A percentile compares a stretch with the other conserved stretches of the same genome.
phyloP scores from a whole-genome alignment of 2,888 invertebrate genomes.

The Chloroclysta siterata region DNA sequence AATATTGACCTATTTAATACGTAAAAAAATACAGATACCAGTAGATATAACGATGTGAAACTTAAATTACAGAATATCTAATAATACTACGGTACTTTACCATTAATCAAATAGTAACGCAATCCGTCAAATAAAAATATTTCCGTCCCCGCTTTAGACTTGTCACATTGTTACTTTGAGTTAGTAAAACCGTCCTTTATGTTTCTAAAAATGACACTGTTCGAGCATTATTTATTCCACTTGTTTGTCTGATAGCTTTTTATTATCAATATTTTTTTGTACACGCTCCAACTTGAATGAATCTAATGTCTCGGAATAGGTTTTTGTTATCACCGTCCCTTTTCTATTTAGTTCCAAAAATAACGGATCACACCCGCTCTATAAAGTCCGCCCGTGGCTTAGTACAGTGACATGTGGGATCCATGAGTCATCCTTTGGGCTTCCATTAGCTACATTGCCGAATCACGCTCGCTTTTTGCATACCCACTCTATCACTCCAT shows the following conservation, averaged over 20 bases:
- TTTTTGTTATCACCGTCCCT: conserved; percentile 38
- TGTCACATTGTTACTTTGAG: too few relatives aligned
- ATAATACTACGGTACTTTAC: too few relatives aligned
- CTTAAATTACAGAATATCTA: background rate
- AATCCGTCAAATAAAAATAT: too few relatives aligned
- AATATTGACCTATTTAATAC: conserved; percentile 25
- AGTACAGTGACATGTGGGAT: conserved; percentile 69
- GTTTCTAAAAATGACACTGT: background rate
- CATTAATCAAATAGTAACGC: too few relatives aligned
- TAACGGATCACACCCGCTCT: conserved; percentile 57
- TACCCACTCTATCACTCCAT: conserved; percentile 52
- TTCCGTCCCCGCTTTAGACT: too few relatives aligned
- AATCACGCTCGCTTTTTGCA: conserved; percentile 75
- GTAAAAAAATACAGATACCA: background rate
- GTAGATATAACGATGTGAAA: background rate
- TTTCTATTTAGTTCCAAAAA: conserved; percentile 50
- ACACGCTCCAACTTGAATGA: conserved; percentile 12
- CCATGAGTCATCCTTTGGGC: conserved; percentile 72
- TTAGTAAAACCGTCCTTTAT: background rate
- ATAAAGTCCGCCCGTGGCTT: conserved; percentile 61
- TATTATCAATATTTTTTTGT: conserved; percentile 13
- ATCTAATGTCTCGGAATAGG: conserved; percentile 15
- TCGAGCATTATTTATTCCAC: background rate
- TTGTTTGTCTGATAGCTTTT: conserved; percentile 5
- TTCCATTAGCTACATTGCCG: conserved; percentile 76